phyloP scores from a whole-genome alignment of 2,888 invertebrate genomes.

The Drosophila lutescens region DNA sequence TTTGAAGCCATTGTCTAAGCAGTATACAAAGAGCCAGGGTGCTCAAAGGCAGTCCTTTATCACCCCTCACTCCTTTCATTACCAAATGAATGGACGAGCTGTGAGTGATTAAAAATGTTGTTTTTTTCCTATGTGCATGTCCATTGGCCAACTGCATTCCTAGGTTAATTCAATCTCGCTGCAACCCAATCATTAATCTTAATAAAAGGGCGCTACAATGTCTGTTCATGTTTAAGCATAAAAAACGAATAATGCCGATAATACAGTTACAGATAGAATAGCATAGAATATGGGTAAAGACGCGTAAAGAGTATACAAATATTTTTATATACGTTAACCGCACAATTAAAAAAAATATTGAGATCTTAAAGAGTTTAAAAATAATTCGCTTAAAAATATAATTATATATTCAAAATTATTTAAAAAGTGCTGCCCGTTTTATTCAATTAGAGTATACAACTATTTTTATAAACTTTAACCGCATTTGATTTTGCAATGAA shows the following conservation, averaged over 20 bases:
- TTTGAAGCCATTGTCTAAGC: slow-evolving; percentile 58
- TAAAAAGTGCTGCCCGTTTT: neutral
- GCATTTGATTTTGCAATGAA: slow-evolving; percentile 59
- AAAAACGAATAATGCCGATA: too few relatives aligned
- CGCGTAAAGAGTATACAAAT: too few relatives aligned
- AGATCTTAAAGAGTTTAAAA: too few relatives aligned
- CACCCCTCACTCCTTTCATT: slow-evolving; percentile 52
- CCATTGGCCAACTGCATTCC: slow-evolving; percentile 48
- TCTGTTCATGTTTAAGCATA: slow-evolving; percentile 31
- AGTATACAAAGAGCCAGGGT: slow-evolving; percentile 24
- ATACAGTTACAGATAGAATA: too few relatives aligned
- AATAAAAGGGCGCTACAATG: slow-evolving; percentile 70
- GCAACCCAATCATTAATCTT: slow-evolving; percentile 78
- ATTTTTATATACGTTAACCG: too few relatives aligned
- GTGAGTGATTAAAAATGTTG: slow-evolving; percentile 63
- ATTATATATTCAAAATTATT: too few relatives aligned
- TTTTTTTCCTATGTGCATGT: slow-evolving; percentile 12
- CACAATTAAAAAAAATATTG: too few relatives aligned
- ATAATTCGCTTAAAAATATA: too few relatives aligned
- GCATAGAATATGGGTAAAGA: too few relatives aligned
- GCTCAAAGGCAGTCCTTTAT: slow-evolving; percentile 31
- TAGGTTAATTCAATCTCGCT: slow-evolving; percentile 60
- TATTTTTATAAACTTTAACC: slow-evolving; percentile 7
- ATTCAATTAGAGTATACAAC: neutral
- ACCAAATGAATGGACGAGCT: slow-evolving; percentile 59